Conservation (phyloP, 2,797 vertebrate species). For the Scarus forsteni region DNA sequence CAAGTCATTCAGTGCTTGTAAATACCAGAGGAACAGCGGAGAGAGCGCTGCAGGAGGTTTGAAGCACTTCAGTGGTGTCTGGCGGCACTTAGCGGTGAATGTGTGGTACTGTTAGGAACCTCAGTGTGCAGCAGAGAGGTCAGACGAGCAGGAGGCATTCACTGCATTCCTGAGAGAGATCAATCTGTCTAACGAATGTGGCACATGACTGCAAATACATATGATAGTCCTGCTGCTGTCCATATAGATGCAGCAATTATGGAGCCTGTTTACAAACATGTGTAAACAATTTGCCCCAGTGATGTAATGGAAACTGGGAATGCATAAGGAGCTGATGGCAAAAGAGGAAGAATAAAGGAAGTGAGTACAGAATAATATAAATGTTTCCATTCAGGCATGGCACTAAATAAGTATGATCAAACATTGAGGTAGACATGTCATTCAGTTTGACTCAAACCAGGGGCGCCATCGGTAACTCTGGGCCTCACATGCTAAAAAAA, state of each 20-base stretch:
- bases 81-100: constrained; percentile 70
- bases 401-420: constrained; percentile 29
- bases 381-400: constrained; percentile 17
- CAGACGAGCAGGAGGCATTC: constrained; percentile 41
- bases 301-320: constrained; percentile 80
- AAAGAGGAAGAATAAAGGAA: constrained; percentile 51
- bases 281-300: constrained; percentile 59
- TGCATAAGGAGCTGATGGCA: constrained; percentile 51
- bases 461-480: neutral
- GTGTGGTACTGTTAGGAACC: constrained; percentile 37
- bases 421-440: constrained; percentile 5
- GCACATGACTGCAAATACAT: constrained; percentile 17
- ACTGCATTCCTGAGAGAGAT: constrained; percentile 31
- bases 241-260: constrained; percentile 14
- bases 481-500: no score
- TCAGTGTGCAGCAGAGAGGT: constrained; percentile 10
- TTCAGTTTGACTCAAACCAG: constrained; percentile 22
- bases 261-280: constrained; percentile 67
- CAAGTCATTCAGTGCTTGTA: constrained; percentile 62
- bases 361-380: constrained; percentile 24
- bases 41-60: constrained; percentile 17
- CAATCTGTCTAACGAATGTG: constrained; percentile 11
- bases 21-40: constrained; percentile 60
- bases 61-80: constrained; percentile 44
- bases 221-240: constrained; percentile 25